Evolutionary conservation across 2,113 vertebrate genomes (phyloP), one percentile per base, ranked within the genome.

Genomic region (Equus przewalskii): DNA sequence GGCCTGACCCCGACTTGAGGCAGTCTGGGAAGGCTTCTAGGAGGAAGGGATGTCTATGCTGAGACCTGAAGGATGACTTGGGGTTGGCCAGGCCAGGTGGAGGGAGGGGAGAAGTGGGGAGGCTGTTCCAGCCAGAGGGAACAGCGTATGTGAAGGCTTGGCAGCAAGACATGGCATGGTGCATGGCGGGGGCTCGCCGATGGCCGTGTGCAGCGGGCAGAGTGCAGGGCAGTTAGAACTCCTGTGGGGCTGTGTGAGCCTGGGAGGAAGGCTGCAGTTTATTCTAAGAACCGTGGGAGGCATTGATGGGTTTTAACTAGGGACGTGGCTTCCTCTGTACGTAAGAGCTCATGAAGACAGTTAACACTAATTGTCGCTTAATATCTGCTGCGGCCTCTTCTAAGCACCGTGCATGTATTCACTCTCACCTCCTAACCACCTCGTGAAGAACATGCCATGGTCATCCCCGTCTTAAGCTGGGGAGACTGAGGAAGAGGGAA

Each of bases 391-490:
- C n/a, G 15, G 14, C 6, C 86, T 7, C 46, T 21, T 69, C 12
- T 21, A 9, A 16, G 70, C 26, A 1, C 26, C 3, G 21, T 13
- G 14, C 10, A 12, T 0, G 3, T 1, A 1, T 41, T 26, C 0
- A 12, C 3, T 33, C 33, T 6, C 56, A 16, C 58, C 51, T 24
- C 6, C 0, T 30, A 7, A 54, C 10, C 14, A 5, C 67, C 26
- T 15, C 6, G 18, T 0, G 84, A 15, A 70, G 58, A 30, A 0
- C 5, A 0, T 0, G 10, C 13, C 5, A 0, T 5, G 3, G 1
- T 54, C 33, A 4, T 9, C 2, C 12, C 36, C 26, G 0, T 14
- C 22, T 8, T 5, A 15, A 49, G 33, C 46, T 19, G 56, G 28
- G 11, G 36, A 36, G 51, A 5, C 70, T 15, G 26, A 69, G 76